A percentile compares a stretch with the other conserved stretches of the same genome.
These are phyloP conservation scores for Alviniconcha marisindica DNA, from an alignment of 1,140 invertebrate species.

Conservation along the genomic window DNA sequence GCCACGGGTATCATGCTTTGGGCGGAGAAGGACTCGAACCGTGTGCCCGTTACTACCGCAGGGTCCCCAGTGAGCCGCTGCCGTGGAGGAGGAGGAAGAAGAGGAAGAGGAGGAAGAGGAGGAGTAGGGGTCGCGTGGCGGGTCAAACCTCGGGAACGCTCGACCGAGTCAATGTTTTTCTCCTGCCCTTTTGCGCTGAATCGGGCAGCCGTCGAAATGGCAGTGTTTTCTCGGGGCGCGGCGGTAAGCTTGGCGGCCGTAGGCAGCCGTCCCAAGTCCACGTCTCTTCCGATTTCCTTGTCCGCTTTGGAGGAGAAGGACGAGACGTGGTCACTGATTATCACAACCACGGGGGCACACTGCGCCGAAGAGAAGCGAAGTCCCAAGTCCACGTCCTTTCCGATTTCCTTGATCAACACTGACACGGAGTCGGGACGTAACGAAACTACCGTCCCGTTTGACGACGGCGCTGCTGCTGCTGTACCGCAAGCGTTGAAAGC, in stretches of 20 bases:
- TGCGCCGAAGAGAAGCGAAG: background rate
- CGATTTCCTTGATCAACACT: background rate
- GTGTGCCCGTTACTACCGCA: background rate
- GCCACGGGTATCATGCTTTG: slow-evolving; percentile 49
- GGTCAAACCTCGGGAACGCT: background rate
- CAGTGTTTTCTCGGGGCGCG: too few species aligned
- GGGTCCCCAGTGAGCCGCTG: background rate
- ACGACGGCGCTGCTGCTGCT: too few species aligned
- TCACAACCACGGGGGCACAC: too few species aligned
- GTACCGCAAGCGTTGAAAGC: too few species aligned
- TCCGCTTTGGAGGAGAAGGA: background rate
- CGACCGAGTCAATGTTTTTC: background rate
- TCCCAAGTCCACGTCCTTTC: background rate
- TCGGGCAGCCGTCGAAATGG: too few species aligned
- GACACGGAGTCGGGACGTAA: background rate
- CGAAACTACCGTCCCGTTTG: too few species aligned
- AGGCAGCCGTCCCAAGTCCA: too few species aligned
- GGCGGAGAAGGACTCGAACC: background rate
- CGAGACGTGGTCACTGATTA: too few species aligned
- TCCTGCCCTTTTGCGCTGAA: too few species aligned
- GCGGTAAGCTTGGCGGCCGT: too few species aligned
- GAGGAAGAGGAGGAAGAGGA: background rate
- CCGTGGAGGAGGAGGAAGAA: background rate
- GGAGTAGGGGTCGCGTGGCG: background rate
- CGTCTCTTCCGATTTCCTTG: background rate